Evolutionary conservation across 2,888 invertebrate species (phyloP).

Genomic region (Drosophila putrida): DNA sequence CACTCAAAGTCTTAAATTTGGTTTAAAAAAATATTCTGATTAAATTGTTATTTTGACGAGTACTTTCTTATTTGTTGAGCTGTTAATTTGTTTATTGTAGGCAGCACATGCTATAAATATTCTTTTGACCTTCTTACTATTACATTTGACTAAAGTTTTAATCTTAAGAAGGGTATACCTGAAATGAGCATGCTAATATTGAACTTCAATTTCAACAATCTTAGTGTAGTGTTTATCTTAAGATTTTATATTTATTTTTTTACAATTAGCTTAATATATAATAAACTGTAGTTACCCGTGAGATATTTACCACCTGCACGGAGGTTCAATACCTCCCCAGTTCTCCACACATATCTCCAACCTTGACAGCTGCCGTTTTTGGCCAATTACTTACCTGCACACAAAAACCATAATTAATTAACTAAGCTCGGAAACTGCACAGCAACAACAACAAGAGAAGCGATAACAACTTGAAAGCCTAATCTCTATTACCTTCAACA

Average conservation of each 20-base stretch:
- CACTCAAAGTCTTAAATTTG: slow-evolving; percentile 28
- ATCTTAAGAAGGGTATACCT: too few relatives aligned
- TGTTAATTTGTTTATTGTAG: slow-evolving; percentile 34
- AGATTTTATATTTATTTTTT: too few relatives aligned
- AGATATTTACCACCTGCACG: slow-evolving; percentile 1
- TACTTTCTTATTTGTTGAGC: slow-evolving; percentile 5
- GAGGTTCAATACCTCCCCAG: neutral
- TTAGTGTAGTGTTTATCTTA: neutral
- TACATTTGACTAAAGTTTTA: too few relatives aligned
- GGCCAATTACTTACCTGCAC: slow-evolving; percentile 46
- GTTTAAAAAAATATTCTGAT: slow-evolving; percentile 23
- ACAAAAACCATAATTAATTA: slow-evolving; percentile 64
- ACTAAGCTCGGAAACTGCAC: slow-evolving; percentile 57
- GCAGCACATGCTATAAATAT: neutral
- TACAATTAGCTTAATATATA: neutral
- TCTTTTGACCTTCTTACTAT: too few relatives aligned
- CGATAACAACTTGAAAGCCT: slow-evolving; percentile 28
- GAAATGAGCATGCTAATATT: too few relatives aligned
- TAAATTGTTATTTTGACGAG: neutral
- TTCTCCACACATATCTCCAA: neutral
- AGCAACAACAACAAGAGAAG: slow-evolving; percentile 29
- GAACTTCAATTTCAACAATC: too few relatives aligned
- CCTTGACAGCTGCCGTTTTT: slow-evolving; percentile 20
- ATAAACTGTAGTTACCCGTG: too few relatives aligned
- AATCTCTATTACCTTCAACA: slow-evolving; percentile 30